Conservation (phyloP, 2,797 vertebrate genomes). For the Nasua narica region DNA sequence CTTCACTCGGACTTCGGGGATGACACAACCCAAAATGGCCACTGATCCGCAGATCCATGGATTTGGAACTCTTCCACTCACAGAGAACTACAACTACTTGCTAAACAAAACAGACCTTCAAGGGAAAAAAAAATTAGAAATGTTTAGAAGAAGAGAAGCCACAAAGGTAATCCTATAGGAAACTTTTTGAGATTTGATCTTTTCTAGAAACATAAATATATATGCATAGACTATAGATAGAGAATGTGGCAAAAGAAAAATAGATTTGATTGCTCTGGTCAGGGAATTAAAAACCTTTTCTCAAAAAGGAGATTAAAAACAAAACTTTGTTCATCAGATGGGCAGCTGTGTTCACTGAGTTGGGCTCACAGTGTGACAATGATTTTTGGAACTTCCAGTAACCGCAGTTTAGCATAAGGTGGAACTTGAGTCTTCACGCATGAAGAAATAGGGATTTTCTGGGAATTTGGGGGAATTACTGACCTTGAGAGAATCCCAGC, state of each 20-base stretch:
- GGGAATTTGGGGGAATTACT: constrained; percentile 67
- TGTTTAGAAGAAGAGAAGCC: neutral
- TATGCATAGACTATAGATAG: neutral
- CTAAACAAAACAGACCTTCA: neutral
- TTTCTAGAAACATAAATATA: neutral
- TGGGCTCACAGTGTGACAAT: neutral
- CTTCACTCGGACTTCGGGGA: neutral
- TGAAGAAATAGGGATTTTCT: constrained; percentile 46
- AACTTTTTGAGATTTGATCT: neutral
- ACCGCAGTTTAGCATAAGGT: neutral
- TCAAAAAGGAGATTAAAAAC: neutral
- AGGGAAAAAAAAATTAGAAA: neutral
- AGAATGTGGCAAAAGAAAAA: neutral
- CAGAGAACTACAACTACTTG: neutral
- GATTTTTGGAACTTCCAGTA: neutral
- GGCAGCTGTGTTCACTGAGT: neutral
- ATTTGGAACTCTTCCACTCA: neutral
- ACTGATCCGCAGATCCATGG: neutral
- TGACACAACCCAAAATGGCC: neutral
- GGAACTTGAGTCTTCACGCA: neutral
- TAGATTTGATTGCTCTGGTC: neutral
- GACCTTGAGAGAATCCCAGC: neutral
- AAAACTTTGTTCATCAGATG: neutral
- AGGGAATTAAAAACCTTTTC: neutral
- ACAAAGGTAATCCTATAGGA: neutral